A percentile compares a stretch with the other conserved stretches of the same genome.
Evolutionary conservation across 2,113 vertebrate genomes (phyloP).

Genomic region (Phaetusa simplex): DNA sequence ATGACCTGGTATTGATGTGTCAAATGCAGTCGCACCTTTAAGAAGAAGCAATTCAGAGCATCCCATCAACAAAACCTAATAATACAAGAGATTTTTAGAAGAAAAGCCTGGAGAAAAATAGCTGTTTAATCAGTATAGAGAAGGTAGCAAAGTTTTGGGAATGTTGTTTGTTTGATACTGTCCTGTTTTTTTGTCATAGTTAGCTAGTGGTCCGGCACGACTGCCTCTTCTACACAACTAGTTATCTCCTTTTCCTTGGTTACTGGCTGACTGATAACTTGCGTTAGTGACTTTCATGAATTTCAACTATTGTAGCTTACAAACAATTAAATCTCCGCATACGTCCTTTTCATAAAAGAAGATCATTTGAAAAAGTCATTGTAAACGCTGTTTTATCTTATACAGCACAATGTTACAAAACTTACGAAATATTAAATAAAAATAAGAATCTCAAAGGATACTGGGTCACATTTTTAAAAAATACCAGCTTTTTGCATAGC

Average conservation of each 20-base stretch:
- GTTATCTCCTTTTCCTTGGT: neutral
- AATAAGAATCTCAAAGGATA: neutral
- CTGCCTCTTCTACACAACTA: neutral
- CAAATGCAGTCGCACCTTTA: slow-evolving; percentile 47
- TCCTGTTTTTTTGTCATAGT: neutral
- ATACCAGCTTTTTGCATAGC: neutral
- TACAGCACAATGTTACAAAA: neutral
- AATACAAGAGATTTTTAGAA: slow-evolving; percentile 43
- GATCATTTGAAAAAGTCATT: neutral
- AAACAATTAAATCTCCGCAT: neutral
- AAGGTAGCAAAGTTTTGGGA: neutral
- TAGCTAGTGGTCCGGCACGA: neutral
- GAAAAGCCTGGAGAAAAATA: neutral
- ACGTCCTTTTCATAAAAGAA: neutral
- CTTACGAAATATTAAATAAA: neutral
- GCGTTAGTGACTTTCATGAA: neutral
- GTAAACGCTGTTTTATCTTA: neutral
- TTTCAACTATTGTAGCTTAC: neutral
- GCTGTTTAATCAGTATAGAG: neutral
- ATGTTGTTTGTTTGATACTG: neutral
- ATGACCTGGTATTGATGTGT: slow-evolving; percentile 37
- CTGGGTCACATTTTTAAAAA: neutral
- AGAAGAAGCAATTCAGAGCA: slow-evolving; percentile 52
- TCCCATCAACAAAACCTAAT: slow-evolving; percentile 43
- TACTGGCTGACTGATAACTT: neutral